These are phyloP conservation scores for Eremobia ochroleuca DNA, from an alignment of 2,888 invertebrate species.

Conservation along the genomic window DNA sequence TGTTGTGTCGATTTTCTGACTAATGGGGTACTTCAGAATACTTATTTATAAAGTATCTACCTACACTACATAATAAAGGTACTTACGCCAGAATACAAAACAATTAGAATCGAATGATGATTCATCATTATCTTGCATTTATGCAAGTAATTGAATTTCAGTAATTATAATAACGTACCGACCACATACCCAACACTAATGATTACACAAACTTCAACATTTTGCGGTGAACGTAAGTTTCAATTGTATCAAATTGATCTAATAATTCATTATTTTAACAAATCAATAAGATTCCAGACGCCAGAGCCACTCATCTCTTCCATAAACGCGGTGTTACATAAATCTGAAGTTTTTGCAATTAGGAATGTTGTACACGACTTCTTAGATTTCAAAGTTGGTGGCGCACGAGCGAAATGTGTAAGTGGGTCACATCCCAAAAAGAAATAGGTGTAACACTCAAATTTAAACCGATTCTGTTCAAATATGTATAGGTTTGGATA, in stretches of 20 bases:
- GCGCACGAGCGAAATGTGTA: constrained; percentile 55
- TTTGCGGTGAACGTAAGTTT: background rate
- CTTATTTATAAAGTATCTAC: constrained; percentile 26
- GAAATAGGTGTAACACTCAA: constrained; percentile 63
- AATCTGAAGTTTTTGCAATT: constrained; percentile 44
- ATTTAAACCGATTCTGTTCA: constrained; percentile 72
- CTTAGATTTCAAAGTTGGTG: constrained; percentile 52
- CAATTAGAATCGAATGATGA: constrained; percentile 2
- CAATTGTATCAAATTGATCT: background rate
- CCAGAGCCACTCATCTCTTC: constrained; percentile 11
- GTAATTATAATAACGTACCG: background rate
- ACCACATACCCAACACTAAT: constrained; percentile 2
- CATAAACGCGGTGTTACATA: constrained; percentile 24
- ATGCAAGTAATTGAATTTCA: background rate
- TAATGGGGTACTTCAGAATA: constrained; percentile 39
- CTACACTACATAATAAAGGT: background rate
- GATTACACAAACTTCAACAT: background rate
- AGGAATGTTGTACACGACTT: constrained; percentile 54
- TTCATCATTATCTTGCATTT: background rate
- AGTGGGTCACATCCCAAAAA: constrained; percentile 66
- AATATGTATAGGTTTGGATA: constrained; percentile 70
- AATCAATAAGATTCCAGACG: constrained; percentile 17
- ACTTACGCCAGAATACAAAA: background rate
- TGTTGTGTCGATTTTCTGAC: constrained; percentile 19
- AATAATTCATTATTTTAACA: background rate